Conservation (phyloP, 92 coral and sea anemone genomes). For the Metridium senile region DNA sequence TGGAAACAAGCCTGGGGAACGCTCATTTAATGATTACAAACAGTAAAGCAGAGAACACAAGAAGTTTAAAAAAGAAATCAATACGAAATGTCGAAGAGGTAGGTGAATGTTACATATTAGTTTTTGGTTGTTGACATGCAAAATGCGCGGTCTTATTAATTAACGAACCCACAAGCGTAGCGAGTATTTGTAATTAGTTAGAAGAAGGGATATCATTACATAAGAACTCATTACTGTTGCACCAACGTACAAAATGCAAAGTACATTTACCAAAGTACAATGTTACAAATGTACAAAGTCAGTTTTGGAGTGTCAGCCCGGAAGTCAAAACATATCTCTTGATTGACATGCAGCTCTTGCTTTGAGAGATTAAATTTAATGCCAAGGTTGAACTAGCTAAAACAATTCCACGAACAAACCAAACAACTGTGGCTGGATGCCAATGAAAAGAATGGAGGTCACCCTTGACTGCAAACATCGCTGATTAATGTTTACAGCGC, state of each 20-base stretch:
- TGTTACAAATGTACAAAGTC: background rate
- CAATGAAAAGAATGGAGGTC: background rate
- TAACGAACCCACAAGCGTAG: too few species aligned
- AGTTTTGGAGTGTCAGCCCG: background rate
- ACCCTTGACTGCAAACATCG: too few species aligned
- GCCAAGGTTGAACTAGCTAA: background rate
- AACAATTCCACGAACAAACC: background rate
- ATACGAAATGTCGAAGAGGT: background rate
- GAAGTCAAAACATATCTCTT: background rate
- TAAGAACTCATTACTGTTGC: background rate
- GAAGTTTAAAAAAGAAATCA: background rate
- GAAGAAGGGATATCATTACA: too few species aligned
- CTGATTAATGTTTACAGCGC: too few species aligned
- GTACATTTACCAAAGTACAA: background rate
- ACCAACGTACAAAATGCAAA: too few species aligned
- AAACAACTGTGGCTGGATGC: background rate
- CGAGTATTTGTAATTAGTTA: too few species aligned
- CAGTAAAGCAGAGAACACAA: background rate
- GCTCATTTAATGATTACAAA: background rate
- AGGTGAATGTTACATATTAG: too few species aligned
- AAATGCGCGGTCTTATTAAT: background rate
- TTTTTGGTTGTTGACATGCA: background rate
- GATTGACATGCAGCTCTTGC: too few species aligned
- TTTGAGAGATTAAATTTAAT: too few species aligned
- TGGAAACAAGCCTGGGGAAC: constrained; percentile 20